phyloP scores from a whole-genome alignment of 2,797 vertebrate genomes.

The Hypotaenidia philippensis region DNA sequence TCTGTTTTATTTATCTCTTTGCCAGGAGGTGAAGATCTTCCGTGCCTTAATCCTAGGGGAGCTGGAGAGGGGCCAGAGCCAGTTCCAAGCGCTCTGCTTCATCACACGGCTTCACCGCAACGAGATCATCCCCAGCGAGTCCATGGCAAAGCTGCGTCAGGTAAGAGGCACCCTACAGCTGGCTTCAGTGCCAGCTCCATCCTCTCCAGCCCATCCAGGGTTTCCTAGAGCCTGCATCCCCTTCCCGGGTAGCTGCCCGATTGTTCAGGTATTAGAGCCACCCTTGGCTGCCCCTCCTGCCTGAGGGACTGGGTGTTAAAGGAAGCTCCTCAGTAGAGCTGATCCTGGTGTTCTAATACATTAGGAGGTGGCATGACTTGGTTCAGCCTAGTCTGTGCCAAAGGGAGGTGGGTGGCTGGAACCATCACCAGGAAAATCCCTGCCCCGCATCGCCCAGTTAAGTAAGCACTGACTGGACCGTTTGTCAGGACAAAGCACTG shows the following conservation, averaged over 20 bases:
- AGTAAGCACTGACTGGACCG: neutral
- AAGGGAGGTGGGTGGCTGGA: neutral
- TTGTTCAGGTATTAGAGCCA: neutral
- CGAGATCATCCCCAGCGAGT: conserved; percentile 98
- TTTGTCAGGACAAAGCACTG: rapidly evolving
- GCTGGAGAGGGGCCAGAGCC: conserved; percentile 94
- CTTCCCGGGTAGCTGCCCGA: neutral
- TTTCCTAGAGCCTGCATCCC: neutral
- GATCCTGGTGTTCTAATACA: neutral
- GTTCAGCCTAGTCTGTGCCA: neutral
- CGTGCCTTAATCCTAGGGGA: conserved; percentile 95
- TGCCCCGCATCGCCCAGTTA: rapidly evolving
- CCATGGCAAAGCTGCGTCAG: conserved; percentile 97
- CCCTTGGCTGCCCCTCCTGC: neutral
- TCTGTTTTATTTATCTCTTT: neutral
- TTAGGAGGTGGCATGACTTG: neutral
- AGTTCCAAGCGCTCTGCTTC: conserved; percentile 97
- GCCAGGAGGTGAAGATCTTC: conserved; percentile 96
- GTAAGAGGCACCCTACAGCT: conserved; percentile 69
- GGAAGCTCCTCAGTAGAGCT: neutral
- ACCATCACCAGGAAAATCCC: neutral
- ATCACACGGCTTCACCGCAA: conserved; percentile 91
- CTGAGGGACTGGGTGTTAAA: neutral
- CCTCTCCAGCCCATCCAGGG: neutral
- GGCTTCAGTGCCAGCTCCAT: neutral